Base-by-base conservation (phyloP, 2,888 invertebrate species). In the Mimas tiliae region DNA sequence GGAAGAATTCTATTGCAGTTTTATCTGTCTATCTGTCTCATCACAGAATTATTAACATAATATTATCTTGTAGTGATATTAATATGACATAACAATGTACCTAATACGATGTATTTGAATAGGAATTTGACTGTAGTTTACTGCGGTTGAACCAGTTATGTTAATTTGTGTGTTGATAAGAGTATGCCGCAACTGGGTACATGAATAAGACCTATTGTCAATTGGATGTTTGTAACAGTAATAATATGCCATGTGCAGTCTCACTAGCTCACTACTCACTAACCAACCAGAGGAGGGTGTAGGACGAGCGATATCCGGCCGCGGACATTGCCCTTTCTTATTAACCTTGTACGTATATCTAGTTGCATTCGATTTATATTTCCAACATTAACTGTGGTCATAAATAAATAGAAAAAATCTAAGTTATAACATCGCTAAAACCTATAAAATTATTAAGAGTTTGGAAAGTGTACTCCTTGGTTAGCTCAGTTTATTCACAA, bases 271-370 rank as follows among this genome's bases (percentile, higher is more conserved):
- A n/a, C n/a, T n/a, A n/a, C 71, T 74, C 69, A 71, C 64, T 70
- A 72, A 68, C 70, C 70, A 68, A 70, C 67, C 69, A 68, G 69
- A 72, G 73, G 75, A 76, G 78, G 77, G 79, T 51, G 52, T 52
- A 70, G 81, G 82, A 82, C 84, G 82, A 74, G 81, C 75, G 69
- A 80, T 79, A 80, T 82, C 81, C 84, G 83, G 74, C 70, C 72
- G 75, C 75, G 89, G 88, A 70, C 87, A 76, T 79, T 86, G 87
- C 84, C 85, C 89, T 77, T 76, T 70, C 69, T 69, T 74, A 74
- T 81, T 87, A 87, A 88, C 88, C 86, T 88, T 87, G 87, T 80
- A 69, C 75, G 74, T 70, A 74, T 71, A 71, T 73, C 72, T 66
- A 71, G 75, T 74, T 77, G 77, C 79, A 67, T 62, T 65, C 58